phyloP scores from a whole-genome alignment of 2,888 invertebrate genomes.

The Colletes collaris region DNA sequence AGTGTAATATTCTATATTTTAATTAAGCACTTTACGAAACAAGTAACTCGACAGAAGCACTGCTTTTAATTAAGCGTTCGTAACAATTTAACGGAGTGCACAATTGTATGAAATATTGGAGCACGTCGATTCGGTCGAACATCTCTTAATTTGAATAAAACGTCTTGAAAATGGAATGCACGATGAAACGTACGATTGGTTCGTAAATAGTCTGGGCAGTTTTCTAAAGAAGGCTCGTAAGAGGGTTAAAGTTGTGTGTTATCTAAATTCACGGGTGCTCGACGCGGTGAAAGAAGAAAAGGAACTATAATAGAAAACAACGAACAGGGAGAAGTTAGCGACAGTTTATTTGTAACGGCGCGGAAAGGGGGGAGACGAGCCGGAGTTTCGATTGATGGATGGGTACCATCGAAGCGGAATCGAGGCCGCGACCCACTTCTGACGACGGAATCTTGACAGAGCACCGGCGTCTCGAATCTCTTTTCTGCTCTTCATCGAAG shows the following conservation, averaged over 20 bases:
- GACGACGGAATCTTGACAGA: conserved; percentile 45
- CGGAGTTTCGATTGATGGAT: conserved; percentile 61
- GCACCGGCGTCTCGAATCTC: conserved; percentile 32
- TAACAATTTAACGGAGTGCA: too few relatives aligned
- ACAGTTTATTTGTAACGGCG: conserved; percentile 10
- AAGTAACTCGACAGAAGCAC: too few relatives aligned
- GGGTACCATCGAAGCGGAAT: conserved; percentile 53
- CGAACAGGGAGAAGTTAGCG: background rate
- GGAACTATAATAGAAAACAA: background rate
- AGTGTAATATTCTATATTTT: too few relatives aligned
- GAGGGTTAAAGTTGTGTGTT: background rate
- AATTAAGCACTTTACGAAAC: too few relatives aligned
- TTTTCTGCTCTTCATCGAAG: conserved; percentile 14
- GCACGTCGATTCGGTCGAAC: too few relatives aligned
- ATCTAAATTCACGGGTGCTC: background rate
- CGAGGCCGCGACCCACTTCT: conserved; percentile 69
- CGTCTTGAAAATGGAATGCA: too few relatives aligned
- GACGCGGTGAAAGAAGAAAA: too few relatives aligned
- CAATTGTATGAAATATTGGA: too few relatives aligned
- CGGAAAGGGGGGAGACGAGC: conserved; percentile 22
- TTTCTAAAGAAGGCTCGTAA: background rate
- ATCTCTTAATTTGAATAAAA: too few relatives aligned
- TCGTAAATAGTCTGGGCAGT: too few relatives aligned
- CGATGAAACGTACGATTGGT: too few relatives aligned
- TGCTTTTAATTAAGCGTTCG: too few relatives aligned